phyloP scores from a whole-genome alignment of 2,888 invertebrate species.

The Amphimallon solstitiale region DNA sequence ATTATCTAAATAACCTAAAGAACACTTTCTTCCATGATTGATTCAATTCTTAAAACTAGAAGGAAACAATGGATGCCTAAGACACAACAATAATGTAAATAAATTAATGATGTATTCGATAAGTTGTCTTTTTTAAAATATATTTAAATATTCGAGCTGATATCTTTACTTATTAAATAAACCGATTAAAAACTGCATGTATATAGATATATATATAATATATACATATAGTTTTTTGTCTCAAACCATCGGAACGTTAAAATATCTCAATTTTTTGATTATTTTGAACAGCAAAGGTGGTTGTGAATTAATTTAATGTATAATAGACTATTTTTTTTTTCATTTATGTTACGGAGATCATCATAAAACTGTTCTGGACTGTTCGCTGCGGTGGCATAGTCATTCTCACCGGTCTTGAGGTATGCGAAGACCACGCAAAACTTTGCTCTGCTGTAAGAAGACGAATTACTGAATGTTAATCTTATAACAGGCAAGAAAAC shows the following conservation, averaged over 20 bases:
- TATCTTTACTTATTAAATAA: too few relatives aligned
- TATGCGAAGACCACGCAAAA: conserved; percentile 77
- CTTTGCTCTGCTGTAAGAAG: conserved; percentile 78
- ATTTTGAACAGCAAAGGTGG: conserved; percentile 60
- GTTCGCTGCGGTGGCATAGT: conserved; percentile 20
- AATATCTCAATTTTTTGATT: conserved; percentile 28
- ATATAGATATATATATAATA: too few relatives aligned
- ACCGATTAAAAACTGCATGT: conserved; percentile 1
- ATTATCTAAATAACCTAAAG: too few relatives aligned
- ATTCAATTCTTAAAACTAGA: background rate
- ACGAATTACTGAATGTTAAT: conserved; percentile 12
- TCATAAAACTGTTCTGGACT: conserved; percentile 39
- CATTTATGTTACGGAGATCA: conserved; percentile 36
- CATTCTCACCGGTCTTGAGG: conserved; percentile 76
- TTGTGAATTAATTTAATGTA: conserved; percentile 38
- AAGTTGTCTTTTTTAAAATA: background rate
- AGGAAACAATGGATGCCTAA: too few relatives aligned
- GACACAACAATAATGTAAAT: conserved; percentile 1
- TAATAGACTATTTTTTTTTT: conserved; percentile 35
- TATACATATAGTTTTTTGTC: background rate
- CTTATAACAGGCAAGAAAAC: too few relatives aligned
- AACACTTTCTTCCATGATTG: too few relatives aligned
- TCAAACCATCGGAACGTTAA: conserved; percentile 11
- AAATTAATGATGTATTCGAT: background rate
- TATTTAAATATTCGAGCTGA: too few relatives aligned